A percentile compares a stretch with the other conserved stretches of the same genome.
Conservation (phyloP, 2,797 vertebrate genomes). For the Pseudopleuronectes americanus region DNA sequence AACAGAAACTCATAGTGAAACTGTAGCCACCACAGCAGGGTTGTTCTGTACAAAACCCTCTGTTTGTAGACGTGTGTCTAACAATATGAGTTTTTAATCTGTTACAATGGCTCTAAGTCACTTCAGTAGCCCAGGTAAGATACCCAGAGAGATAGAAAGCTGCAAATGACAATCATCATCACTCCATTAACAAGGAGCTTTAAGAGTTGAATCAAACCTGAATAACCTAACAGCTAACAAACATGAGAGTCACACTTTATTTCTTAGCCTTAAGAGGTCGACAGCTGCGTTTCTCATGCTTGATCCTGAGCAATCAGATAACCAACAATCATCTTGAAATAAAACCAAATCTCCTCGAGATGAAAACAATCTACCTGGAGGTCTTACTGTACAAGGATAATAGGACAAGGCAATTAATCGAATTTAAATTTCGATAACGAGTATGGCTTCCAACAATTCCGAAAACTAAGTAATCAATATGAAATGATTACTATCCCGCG, state of each 20-base stretch:
- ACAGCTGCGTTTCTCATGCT: conserved; percentile 52
- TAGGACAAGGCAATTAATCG: no score
- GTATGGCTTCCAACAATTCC: no score
- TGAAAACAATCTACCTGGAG: conserved; percentile 16
- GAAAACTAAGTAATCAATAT: no score
- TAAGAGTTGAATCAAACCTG: conserved; percentile 92
- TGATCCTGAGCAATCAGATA: conserved; percentile 40
- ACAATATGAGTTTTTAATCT: conserved; percentile 59
- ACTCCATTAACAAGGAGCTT: conserved; percentile 73
- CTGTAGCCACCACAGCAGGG: conserved; percentile 59
- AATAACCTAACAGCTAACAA: conserved; percentile 82
- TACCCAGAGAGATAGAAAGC: conserved; percentile 83
- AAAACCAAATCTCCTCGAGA: conserved; percentile 3
- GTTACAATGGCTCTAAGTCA: conserved; percentile 80
- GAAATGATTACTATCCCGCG: no score
- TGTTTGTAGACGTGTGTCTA: conserved; percentile 60
- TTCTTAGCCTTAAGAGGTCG: conserved; percentile 42
- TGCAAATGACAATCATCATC: conserved; percentile 92
- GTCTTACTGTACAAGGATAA: not conserved
- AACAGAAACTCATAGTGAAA: conserved; percentile 59
- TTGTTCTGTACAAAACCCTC: conserved; percentile 72
- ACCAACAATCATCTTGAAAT: conserved; percentile 27
- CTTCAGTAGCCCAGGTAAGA: conserved; percentile 73
- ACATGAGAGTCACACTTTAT: conserved; percentile 73
- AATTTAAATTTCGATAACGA: no score